A percentile compares a stretch with the other conserved stretches of the same genome.
Evolutionary conservation across 2,888 invertebrate species (phyloP).

Genomic region (Synergus gifuensis): DNA sequence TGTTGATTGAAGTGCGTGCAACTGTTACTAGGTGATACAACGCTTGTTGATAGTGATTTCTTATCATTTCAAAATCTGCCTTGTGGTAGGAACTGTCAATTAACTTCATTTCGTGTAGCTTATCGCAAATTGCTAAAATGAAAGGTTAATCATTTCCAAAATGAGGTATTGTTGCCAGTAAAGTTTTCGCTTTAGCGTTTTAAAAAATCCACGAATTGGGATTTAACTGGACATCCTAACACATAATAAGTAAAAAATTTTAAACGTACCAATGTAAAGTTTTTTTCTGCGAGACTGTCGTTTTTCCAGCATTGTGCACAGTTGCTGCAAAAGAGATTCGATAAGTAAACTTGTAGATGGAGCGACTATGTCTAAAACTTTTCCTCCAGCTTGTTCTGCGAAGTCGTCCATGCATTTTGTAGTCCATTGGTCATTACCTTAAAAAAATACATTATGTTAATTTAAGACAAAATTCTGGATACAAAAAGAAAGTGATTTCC

Average conservation of each 20-base stretch:
- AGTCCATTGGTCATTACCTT: slow-evolving; percentile 9
- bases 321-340: slow-evolving; percentile 84
- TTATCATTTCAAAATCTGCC: slow-evolving; percentile 85
- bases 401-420: slow-evolving; percentile 14
- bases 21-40: slow-evolving; percentile 83
- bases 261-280: slow-evolving; percentile 80
- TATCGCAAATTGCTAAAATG: slow-evolving; percentile 81
- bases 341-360: slow-evolving; percentile 81
- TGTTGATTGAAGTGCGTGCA: slow-evolving; percentile 77
- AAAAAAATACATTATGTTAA: background rate
- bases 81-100: slow-evolving; percentile 85
- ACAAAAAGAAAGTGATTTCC: too few species aligned
- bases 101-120: slow-evolving; percentile 83
- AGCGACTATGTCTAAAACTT: slow-evolving; percentile 9
- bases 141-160: background rate
- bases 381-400: background rate
- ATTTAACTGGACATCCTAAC: too few species aligned
- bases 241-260: background rate
- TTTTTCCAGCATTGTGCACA: slow-evolving; percentile 83
- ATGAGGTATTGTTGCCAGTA: background rate
- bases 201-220: too few species aligned
- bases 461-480: too few species aligned
- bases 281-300: slow-evolving; percentile 81
- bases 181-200: background rate
- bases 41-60: slow-evolving; percentile 84